Conservation (phyloP, 2,113 vertebrate species). For the Epinephelus fuscoguttatus region DNA sequence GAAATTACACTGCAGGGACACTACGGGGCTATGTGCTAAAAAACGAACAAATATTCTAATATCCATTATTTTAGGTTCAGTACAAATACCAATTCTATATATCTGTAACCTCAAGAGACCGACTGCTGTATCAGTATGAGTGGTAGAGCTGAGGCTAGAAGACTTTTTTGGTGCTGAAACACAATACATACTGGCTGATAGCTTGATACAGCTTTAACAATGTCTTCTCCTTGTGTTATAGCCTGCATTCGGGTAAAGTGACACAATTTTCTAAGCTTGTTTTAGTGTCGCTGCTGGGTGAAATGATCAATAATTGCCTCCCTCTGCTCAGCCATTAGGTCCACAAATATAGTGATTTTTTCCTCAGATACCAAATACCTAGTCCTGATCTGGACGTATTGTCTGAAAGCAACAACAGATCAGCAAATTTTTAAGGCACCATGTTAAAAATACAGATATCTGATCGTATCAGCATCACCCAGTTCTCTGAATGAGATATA, state of each 20-base stretch:
- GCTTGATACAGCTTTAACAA: background rate
- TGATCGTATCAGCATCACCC: background rate
- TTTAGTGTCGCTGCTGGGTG: background rate
- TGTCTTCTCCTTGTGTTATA: background rate
- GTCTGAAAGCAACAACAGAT: background rate
- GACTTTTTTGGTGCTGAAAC: conserved; percentile 35
- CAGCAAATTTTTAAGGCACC: background rate
- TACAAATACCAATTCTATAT: background rate
- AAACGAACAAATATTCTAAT: background rate
- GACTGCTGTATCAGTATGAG: background rate
- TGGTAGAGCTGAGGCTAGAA: background rate
- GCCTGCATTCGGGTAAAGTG: background rate
- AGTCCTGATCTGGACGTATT: background rate
- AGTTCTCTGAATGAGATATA: background rate
- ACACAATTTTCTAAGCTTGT: background rate
- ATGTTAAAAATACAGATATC: background rate
- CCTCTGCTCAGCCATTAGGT: background rate
- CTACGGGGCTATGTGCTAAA: too few species aligned
- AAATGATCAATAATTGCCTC: conserved; percentile 22
- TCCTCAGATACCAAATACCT: background rate
- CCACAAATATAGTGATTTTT: conserved; percentile 3
- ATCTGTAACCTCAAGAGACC: background rate
- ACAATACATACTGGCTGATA: background rate
- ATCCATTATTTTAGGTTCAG: background rate
- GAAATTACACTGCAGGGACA: background rate